A percentile compares a stretch with the other conserved stretches of the same genome.
These are phyloP conservation scores for Pogonus chalceus DNA, from an alignment of 1,140 invertebrate species.

Conservation along the genomic window DNA sequence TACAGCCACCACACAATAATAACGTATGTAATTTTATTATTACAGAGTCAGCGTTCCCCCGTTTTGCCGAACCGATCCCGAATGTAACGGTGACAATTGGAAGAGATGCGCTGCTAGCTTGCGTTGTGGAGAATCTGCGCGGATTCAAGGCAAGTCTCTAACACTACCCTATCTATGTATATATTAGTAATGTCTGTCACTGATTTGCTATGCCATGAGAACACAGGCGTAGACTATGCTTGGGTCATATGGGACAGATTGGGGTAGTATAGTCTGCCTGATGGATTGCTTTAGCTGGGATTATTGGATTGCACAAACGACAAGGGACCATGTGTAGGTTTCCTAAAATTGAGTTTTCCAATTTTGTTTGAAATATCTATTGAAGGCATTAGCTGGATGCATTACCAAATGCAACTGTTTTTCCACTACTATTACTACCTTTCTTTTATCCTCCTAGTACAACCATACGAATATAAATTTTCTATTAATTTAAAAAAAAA, in stretches of 20 bases:
- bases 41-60: constrained; percentile 55
- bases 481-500: too few species aligned
- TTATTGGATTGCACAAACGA: constrained; percentile 25
- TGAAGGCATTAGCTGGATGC: too few species aligned
- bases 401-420: too few species aligned
- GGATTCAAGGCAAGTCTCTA: constrained; percentile 66
- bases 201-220: background rate
- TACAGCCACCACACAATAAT: too few species aligned
- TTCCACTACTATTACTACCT: too few species aligned
- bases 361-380: too few species aligned
- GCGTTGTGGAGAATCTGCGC: constrained; percentile 84
- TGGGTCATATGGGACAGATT: background rate
- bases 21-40: constrained; percentile 20
- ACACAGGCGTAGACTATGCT: background rate
- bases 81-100: constrained; percentile 89
- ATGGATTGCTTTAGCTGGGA: constrained; percentile 24
- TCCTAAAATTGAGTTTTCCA: constrained; percentile 24
- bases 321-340: constrained; percentile 18
- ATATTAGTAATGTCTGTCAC: background rate
- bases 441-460: too few species aligned
- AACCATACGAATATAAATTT: too few species aligned
- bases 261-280: constrained; percentile 10
- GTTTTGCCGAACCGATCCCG: constrained; percentile 80
- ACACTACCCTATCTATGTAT: background rate
- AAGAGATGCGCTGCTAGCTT: constrained; percentile 81